A percentile compares a stretch with the other conserved stretches of the same genome.
Evolutionary conservation across 2,113 vertebrate species (phyloP).

Genomic region (Pipa parva): DNA sequence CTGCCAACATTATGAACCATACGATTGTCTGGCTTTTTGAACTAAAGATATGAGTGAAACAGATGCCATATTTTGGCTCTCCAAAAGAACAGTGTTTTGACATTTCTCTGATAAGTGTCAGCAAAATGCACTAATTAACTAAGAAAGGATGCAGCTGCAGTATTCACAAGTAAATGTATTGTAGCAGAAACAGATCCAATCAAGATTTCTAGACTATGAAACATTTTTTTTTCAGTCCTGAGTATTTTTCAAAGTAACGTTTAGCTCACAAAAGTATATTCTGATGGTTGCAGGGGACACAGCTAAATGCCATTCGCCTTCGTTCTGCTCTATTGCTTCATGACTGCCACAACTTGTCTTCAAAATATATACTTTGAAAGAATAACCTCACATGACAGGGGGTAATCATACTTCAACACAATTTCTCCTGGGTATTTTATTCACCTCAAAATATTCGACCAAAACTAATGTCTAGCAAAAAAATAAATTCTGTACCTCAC

Average conservation of each 20-base stretch:
- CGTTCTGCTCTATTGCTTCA: conserved; percentile 65
- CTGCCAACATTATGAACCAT: neutral
- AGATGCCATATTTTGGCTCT: conserved; percentile 18
- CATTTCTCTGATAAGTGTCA: conserved; percentile 29
- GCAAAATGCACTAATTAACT: conserved; percentile 34
- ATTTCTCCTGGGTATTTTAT: conserved; percentile 54
- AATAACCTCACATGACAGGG: conserved; percentile 61
- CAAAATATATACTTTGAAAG: conserved; percentile 53
- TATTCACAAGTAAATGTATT: conserved; percentile 11
- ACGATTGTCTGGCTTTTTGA: neutral
- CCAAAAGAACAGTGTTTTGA: conserved; percentile 28
- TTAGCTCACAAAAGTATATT: conserved; percentile 52
- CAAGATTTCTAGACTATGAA: conserved; percentile 23
- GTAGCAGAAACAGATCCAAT: conserved; percentile 21
- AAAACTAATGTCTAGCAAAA: too few relatives aligned
- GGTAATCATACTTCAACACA: conserved; percentile 58
- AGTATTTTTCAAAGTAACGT: conserved; percentile 34
- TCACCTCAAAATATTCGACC: conserved; percentile 51
- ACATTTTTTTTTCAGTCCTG: conserved; percentile 8
- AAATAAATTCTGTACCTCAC: too few relatives aligned
- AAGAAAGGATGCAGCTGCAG: conserved; percentile 25
- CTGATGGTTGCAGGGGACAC: conserved; percentile 57
- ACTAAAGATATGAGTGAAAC: conserved; percentile 15
- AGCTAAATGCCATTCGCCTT: conserved; percentile 61
- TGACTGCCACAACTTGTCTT: conserved; percentile 68